Base-by-base conservation (phyloP, 2,888 invertebrate species). In the Dione vanillae region DNA sequence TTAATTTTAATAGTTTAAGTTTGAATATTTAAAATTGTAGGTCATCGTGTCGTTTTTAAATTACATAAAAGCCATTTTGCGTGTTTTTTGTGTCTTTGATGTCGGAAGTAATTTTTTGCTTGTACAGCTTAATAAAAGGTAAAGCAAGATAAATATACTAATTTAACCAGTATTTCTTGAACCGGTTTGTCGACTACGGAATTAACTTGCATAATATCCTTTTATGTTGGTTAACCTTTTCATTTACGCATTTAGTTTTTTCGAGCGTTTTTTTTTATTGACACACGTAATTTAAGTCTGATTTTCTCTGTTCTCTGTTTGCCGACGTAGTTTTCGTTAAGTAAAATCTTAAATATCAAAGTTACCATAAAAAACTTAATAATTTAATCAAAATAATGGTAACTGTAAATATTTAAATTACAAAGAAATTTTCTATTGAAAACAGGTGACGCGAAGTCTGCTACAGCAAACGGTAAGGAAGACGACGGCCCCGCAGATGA, bases 391-490 rank as follows among this genome's bases (percentile, higher is more conserved):
- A 56, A 61, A 35, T 27, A 11, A 45, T 11, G n/a, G 5, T n/a
- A 45, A 45, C 5, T 27, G 0, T 9, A 40, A 51, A 37, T 37
- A 49, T 49, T 37, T 14, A 43, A 20, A 14, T 43, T n/a, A 27
- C 20, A 35, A 47, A 6, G 19, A 37, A 16, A 47, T 16, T 45
- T 35, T 54, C 19, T 65, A 19, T 69, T 64, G 14, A 35, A 35
- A 59, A 65, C 61, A 92, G 93, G 90, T 61, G 93, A 93, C 69
- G 82, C 85, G 47, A 92, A 92, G 79, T 89, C 91, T 54, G 85
- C 91, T 40, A 92, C 90, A 12, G 92, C 92, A 45, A 93, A 93
- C 77, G 93, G 93, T 37, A 93, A 93, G 64, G 79, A 78, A 65
- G 93, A 91, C 58, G 90, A 91, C 67, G 83, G 81, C 10, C 85